Evolutionary conservation across 2,888 invertebrate genomes (phyloP).

Genomic region (Oligia fasciuncula): DNA sequence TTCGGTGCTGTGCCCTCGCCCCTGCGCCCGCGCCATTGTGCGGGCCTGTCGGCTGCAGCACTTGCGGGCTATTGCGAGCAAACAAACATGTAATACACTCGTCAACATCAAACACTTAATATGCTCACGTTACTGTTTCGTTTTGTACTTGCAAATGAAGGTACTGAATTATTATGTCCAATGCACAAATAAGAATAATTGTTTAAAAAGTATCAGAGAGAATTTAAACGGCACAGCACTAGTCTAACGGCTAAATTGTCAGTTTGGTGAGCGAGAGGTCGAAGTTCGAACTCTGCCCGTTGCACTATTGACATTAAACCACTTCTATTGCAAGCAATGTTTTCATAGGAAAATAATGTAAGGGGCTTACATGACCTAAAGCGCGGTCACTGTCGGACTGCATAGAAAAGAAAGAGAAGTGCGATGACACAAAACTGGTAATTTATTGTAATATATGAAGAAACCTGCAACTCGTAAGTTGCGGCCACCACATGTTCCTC

Average conservation of each 20-base stretch:
- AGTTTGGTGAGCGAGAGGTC: not conserved
- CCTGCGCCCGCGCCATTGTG: conserved; percentile 76
- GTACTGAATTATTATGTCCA: conserved; percentile 9
- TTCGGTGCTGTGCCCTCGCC: conserved; percentile 76
- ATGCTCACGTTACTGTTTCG: conserved; percentile 40
- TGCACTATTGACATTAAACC: not conserved
- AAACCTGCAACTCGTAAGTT: not conserved
- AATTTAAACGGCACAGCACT: not conserved
- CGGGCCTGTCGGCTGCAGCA: conserved; percentile 81
- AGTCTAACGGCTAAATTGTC: not conserved
- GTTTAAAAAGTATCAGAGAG: not conserved
- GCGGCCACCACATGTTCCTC: not conserved
- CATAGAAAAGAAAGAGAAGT: too few species aligned
- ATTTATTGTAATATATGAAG: too few species aligned
- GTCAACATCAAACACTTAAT: conserved; percentile 62
- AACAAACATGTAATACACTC: conserved; percentile 66
- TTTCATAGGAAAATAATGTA: not conserved
- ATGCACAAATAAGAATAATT: not conserved
- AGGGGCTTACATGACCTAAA: too few species aligned
- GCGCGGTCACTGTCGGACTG: too few species aligned
- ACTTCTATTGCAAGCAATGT: not conserved
- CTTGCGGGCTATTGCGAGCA: conserved; percentile 67
- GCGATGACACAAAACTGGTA: too few species aligned
- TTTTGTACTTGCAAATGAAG: conserved; percentile 37
- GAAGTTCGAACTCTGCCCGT: not conserved